phyloP scores from a whole-genome alignment of 2,888 invertebrate genomes.

The Dascillus cervinus region DNA sequence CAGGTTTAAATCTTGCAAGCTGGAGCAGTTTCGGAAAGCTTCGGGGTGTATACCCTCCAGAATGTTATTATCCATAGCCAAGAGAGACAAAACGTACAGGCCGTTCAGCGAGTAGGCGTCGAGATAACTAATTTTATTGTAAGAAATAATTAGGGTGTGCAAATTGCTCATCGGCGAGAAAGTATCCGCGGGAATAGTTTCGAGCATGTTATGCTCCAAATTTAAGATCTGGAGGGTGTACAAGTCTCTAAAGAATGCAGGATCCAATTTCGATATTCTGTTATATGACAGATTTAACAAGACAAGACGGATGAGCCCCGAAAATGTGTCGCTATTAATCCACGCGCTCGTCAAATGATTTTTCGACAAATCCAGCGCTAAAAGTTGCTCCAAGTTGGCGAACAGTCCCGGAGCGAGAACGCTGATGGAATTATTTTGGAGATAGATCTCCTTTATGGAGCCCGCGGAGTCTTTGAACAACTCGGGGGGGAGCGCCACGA shows the following conservation, averaged over 20 bases:
- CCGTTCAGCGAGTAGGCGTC: constrained; percentile 84
- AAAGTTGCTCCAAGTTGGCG: constrained; percentile 73
- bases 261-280: constrained; percentile 70
- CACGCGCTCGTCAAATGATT: constrained; percentile 82
- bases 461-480: constrained; percentile 72
- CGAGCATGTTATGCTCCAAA: constrained; percentile 75
- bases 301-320: constrained; percentile 81
- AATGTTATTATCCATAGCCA: constrained; percentile 80
- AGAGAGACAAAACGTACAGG: constrained; percentile 73
- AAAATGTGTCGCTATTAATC: constrained; percentile 79
- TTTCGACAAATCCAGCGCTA: constrained; percentile 74
- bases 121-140: constrained; percentile 76
- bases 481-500: constrained; percentile 79
- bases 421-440: constrained; percentile 87
- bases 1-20: constrained; percentile 82
- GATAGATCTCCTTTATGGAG: constrained; percentile 78
- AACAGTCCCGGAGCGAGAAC: constrained; percentile 79
- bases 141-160: constrained; percentile 79
- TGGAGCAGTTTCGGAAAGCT: constrained; percentile 85
- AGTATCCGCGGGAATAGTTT: constrained; percentile 77
- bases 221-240: constrained; percentile 82
- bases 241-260: constrained; percentile 75
- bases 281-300: constrained; percentile 81
- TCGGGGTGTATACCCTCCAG: constrained; percentile 78
- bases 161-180: constrained; percentile 89